Evolutionary conservation across 2,113 vertebrate species (phyloP).

Genomic region (Alligator mississippiensis): DNA sequence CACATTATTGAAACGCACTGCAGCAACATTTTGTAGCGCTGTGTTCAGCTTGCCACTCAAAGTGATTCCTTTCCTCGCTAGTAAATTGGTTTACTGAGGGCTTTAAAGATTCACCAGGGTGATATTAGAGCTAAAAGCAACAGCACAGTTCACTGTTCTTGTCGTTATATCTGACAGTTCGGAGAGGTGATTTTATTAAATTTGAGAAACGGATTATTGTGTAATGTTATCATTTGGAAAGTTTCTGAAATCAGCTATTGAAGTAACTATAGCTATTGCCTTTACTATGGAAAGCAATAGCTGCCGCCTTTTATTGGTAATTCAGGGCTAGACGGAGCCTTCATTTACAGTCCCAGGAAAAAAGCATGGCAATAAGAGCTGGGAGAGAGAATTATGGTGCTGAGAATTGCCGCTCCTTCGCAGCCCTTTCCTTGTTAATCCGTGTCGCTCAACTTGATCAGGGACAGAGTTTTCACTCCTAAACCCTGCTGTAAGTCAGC

Average conservation of each 20-base stretch:
- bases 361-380: not conserved
- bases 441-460: not conserved
- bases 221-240: conserved; percentile 40
- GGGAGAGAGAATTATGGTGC: not conserved
- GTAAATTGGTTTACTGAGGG: conserved; percentile 22
- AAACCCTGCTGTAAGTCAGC: not conserved
- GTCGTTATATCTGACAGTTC: not conserved
- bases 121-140: not conserved
- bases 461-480: not conserved
- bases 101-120: not conserved
- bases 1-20: not conserved
- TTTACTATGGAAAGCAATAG: not conserved
- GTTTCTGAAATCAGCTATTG: not conserved
- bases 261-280: not conserved
- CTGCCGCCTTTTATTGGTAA: conserved; percentile 10
- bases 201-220: not conserved
- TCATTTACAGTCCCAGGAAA: not conserved
- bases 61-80: not conserved
- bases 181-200: not conserved
- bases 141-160: conserved; percentile 18
- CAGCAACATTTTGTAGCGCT: not conserved
- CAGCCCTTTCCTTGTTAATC: not conserved
- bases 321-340: conserved; percentile 15
- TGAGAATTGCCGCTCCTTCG: not conserved
- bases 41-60: not conserved